These are phyloP conservation scores for Orbicella faveolata DNA, from an alignment of 64 coral and sea anemone species.

Conservation along the genomic window DNA sequence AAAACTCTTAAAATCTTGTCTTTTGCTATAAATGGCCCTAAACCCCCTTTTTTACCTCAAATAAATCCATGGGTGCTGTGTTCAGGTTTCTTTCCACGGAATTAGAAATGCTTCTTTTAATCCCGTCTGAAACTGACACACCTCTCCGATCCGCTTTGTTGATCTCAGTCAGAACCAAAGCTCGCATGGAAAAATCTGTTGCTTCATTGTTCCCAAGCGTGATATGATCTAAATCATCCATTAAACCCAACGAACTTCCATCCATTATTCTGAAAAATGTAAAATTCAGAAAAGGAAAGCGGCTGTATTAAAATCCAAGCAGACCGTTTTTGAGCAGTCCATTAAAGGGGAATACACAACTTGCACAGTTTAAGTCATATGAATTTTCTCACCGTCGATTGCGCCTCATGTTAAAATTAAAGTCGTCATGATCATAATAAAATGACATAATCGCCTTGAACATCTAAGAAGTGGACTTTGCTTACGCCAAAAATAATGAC, in stretches of 20 bases:
- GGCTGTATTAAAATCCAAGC: neutral
- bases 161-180: neutral
- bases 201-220: neutral
- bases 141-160: neutral
- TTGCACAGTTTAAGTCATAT: no score
- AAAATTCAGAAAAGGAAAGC: neutral
- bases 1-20: no score
- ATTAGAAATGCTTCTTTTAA: slow-evolving; percentile 46
- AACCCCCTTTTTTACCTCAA: neutral
- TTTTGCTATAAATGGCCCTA: neutral
- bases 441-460: neutral
- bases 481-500: no score
- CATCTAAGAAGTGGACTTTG: no score
- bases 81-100: slow-evolving; percentile 39
- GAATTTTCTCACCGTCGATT: neutral
- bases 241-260: neutral
- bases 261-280: neutral
- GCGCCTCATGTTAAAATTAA: neutral
- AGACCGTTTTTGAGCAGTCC: neutral
- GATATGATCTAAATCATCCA: slow-evolving; percentile 14
- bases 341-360: no score
- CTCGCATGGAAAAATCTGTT: slow-evolving; percentile 18
- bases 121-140: neutral
- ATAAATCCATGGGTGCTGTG: slow-evolving; percentile 1
- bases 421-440: neutral